Base-by-base conservation (phyloP, 2,888 invertebrate species). In the Pandemis heparana region DNA sequence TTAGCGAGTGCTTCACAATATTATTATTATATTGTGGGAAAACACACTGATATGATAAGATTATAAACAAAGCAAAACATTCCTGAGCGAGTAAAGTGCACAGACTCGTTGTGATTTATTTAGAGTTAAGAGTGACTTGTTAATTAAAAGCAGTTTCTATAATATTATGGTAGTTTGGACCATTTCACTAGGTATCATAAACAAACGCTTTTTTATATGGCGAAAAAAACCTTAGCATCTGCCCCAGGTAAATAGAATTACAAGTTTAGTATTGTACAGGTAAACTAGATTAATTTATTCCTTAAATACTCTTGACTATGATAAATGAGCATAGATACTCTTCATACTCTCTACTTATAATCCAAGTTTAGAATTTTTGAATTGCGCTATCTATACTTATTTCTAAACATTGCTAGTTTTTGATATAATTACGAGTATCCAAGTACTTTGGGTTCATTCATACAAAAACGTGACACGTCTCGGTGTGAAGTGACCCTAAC, bases 311-410 rank as follows among this genome's bases (percentile, higher is more conserved):
- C 8, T 16, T 56, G 23, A 23, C 56, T 56, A 23, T 23, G 8
- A 23, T 56, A 23, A 62, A 64, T 67, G 66, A 67, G 66, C 66
- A 41, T 56, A 53, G 12, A 23, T 56, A 67, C 41, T 67, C n/a
- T n/a, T n/a, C n/a, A n/a, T n/a, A n/a, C n/a, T n/a, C 66, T 56
- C 56, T 56, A 56, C 53, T 67, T 67, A 67, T 18, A 53, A n/a
- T 14, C 53, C 10, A 56, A 67, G 0, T 67, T 67, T 67, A 67
- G 66, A 67, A 67, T 67, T 56, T 56, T 9, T 67, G 18, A 41
- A 56, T 67, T 67, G 66, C 41, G 14, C 41, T 67, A 41, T 41
- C 39, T 56, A 43, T 62, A 62, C 62, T 41, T 62, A 62, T 18
- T 5, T 18, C 18, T 23, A 62, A 62, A 43, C 41, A 62, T 61